These are phyloP conservation scores for Noctua comes DNA, from an alignment of 2,888 invertebrate genomes.

Conservation along the genomic window DNA sequence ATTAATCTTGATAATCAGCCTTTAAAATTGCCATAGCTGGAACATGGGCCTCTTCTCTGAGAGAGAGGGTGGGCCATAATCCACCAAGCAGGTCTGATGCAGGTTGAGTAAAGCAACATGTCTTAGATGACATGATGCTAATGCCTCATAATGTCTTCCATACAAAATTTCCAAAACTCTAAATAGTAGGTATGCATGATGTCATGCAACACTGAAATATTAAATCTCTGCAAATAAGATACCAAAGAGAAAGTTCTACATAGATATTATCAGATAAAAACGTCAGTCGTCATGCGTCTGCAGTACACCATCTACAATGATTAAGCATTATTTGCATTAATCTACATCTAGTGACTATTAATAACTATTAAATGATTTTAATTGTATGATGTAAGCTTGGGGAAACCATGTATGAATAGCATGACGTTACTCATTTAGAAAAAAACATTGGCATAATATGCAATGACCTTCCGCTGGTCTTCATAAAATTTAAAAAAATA, in stretches of 20 bases:
- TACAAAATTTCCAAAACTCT: too few relatives aligned
- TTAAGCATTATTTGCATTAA: constrained; percentile 35
- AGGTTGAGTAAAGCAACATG: too few relatives aligned
- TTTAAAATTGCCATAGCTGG: not conserved
- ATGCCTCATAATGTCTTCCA: too few relatives aligned
- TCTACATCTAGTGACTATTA: constrained; percentile 23
- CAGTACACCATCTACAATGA: constrained; percentile 35
- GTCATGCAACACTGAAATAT: constrained; percentile 1
- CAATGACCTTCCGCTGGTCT: constrained; percentile 14
- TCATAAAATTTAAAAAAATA: not conserved
- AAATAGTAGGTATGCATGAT: not conserved
- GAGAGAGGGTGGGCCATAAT: rapidly evolving
- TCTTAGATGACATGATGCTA: too few relatives aligned
- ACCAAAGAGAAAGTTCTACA: constrained; percentile 13
- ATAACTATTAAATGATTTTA: constrained; percentile 20
- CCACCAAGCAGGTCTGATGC: not conserved
- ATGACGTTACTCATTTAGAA: constrained; percentile 4
- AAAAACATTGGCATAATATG: constrained; percentile 19
- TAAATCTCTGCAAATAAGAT: constrained; percentile 41
- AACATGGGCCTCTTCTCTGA: not conserved
- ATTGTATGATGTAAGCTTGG: constrained; percentile 40
- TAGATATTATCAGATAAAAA: constrained; percentile 44
- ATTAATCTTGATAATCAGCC: too few relatives aligned
- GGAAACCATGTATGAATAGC: constrained; percentile 7
- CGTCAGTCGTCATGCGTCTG: too few relatives aligned